phyloP scores from a whole-genome alignment of 2,888 invertebrate species.

The Stenodema calcarata region DNA sequence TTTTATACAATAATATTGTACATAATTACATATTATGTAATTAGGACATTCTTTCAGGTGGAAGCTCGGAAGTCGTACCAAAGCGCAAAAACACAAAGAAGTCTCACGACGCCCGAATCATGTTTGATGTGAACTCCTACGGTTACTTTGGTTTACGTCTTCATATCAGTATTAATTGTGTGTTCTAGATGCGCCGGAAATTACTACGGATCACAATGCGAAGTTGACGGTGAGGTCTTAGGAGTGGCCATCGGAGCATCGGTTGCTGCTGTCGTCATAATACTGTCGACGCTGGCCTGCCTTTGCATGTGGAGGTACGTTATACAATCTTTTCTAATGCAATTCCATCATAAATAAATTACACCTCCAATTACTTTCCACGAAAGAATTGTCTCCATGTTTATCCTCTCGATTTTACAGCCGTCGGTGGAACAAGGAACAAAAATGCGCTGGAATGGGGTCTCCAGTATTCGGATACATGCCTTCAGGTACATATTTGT shows the following conservation, averaged over 20 bases:
- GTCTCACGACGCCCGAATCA: no score
- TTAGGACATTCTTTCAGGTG: no score
- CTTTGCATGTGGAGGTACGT: constrained; percentile 87
- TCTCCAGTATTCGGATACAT: constrained; percentile 89
- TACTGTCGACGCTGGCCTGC: constrained; percentile 83
- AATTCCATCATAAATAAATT: neutral
- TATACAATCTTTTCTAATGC: neutral
- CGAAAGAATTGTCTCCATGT: no score
- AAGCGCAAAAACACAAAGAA: no score
- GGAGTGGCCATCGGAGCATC: constrained; percentile 91
- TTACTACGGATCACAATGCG: constrained; percentile 87
- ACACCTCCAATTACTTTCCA: no score
- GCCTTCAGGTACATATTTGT: constrained; percentile 65
- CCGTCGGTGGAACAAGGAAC: constrained; percentile 87
- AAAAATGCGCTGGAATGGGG: constrained; percentile 73
- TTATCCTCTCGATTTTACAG: constrained; percentile 64
- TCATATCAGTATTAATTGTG: no score
- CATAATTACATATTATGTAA: no score
- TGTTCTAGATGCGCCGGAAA: constrained; percentile 76
- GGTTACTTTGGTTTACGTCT: no score
- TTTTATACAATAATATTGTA: no score
- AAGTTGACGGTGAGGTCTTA: constrained; percentile 89
- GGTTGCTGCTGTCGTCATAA: constrained; percentile 86
- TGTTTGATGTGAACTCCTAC: no score
- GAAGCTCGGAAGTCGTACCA: no score